Percentiles rank a stretch among this genome's conserved stretches.
These are phyloP conservation scores for Callorhinus ursinus DNA, from an alignment of 2,113 vertebrate species.

Conservation along the genomic window DNA sequence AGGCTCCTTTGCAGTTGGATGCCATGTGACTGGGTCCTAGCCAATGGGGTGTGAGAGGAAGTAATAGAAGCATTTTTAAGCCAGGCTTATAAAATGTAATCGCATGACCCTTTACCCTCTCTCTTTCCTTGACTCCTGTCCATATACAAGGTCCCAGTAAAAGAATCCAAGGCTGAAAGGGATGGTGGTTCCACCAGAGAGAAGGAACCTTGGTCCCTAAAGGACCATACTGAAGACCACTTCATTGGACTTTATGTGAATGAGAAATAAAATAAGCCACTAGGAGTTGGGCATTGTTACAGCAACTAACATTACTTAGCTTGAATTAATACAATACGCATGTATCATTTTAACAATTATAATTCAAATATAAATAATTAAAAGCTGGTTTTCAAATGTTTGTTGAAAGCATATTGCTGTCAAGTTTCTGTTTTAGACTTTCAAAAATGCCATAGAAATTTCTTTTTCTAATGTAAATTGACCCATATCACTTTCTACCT, in stretches of 20 bases:
- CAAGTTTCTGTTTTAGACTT: neutral
- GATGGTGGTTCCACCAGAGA: neutral
- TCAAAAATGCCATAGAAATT: neutral
- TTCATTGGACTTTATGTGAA: neutral
- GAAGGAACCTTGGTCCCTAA: neutral
- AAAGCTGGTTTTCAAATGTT: neutral
- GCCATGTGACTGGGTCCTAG: neutral
- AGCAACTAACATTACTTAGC: neutral
- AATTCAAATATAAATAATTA: conserved; percentile 47
- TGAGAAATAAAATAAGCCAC: neutral
- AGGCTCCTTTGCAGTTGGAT: neutral
- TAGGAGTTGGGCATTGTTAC: neutral
- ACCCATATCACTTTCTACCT: neutral
- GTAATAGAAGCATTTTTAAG: neutral
- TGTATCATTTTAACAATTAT: conserved; percentile 25
- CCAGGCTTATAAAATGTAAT: neutral
- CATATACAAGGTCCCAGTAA: neutral
- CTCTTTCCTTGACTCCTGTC: neutral
- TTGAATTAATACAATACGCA: neutral
- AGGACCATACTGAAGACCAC: neutral
- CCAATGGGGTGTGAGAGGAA: neutral
- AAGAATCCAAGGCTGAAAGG: neutral
- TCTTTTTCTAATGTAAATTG: neutral
- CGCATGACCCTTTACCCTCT: neutral
- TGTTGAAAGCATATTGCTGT: neutral